Evolutionary conservation across 1,140 invertebrate genomes (phyloP).

Genomic region (Drosophila trapezifrons): DNA sequence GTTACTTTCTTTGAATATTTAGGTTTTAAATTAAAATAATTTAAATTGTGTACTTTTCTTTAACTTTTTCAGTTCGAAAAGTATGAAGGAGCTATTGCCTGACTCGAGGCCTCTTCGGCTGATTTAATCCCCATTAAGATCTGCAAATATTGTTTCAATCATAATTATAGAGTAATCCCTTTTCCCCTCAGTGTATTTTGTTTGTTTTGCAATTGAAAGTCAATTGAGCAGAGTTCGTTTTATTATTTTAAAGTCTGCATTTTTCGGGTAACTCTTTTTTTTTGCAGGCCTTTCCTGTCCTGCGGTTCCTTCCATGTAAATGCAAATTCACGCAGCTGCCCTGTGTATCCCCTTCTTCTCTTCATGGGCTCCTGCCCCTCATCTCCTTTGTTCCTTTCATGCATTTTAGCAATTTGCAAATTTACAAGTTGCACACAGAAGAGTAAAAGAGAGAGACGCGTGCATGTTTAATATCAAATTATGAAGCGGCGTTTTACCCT

Average conservation of each 20-base stretch:
- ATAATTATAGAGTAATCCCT: too few species aligned
- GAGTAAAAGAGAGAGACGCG: slow-evolving; percentile 28
- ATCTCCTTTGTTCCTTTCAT: slow-evolving; percentile 57
- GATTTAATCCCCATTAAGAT: too few species aligned
- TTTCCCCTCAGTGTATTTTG: slow-evolving; percentile 16
- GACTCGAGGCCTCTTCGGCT: too few species aligned
- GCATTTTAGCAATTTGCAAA: slow-evolving; percentile 80
- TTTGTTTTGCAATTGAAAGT: slow-evolving; percentile 48
- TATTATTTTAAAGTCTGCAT: slow-evolving; percentile 27
- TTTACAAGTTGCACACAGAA: slow-evolving; percentile 74
- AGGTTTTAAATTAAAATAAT: too few species aligned
- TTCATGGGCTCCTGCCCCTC: slow-evolving; percentile 26
- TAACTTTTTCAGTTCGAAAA: too few species aligned
- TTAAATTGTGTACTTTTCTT: too few species aligned
- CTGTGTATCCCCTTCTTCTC: background rate
- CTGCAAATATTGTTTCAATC: too few species aligned
- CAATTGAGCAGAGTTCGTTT: slow-evolving; percentile 37
- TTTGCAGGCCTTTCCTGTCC: slow-evolving; percentile 27
- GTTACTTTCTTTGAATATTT: too few species aligned
- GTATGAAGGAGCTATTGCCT: too few species aligned
- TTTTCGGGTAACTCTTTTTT: slow-evolving; percentile 33
- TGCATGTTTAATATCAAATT: slow-evolving; percentile 81
- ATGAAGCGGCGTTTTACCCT: slow-evolving; percentile 68
- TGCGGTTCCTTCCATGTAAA: slow-evolving; percentile 45
- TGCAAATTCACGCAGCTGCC: slow-evolving; percentile 53